A percentile compares a stretch with the other conserved stretches of the same genome.
phyloP scores from a whole-genome alignment of 2,113 vertebrate species.

The Pachypanchax playfairii region DNA sequence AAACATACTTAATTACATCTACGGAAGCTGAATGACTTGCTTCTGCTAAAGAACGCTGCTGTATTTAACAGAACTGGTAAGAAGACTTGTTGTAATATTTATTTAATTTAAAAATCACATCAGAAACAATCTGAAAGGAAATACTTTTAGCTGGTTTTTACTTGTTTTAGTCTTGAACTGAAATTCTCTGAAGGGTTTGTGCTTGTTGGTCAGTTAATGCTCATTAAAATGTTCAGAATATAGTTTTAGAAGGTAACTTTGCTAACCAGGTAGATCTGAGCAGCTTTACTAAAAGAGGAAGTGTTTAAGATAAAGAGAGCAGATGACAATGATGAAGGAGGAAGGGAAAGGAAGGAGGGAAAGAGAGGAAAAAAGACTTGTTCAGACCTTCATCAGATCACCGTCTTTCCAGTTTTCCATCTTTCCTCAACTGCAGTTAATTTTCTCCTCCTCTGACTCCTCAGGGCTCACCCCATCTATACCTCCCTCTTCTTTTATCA shows the following conservation, averaged over 20 bases:
- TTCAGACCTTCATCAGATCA: constrained; percentile 44
- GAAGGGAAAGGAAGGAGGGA: neutral
- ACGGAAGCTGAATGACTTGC: no score
- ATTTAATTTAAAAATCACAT: no score
- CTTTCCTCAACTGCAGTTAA: constrained; percentile 53
- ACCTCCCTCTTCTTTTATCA: constrained; percentile 44
- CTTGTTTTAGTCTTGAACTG: neutral
- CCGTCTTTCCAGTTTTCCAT: constrained; percentile 46
- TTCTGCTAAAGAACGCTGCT: no score
- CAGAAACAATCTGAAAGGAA: no score
- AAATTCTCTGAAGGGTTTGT: neutral
- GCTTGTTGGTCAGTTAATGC: neutral
- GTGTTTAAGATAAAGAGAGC: neutral
- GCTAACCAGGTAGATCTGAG: no score
- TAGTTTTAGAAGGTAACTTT: no score
- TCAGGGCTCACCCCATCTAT: constrained; percentile 16
- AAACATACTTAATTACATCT: no score
- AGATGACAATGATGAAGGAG: neutral
- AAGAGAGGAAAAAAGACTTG: constrained; percentile 12
- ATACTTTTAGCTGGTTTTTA: no score
- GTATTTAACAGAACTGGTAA: no score
- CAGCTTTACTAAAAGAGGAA: neutral
- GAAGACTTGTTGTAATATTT: no score
- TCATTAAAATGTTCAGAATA: no score
- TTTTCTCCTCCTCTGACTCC: constrained; percentile 52